These are phyloP conservation scores for Hipparchia semele DNA, from an alignment of 2,888 invertebrate species.

Conservation along the genomic window DNA sequence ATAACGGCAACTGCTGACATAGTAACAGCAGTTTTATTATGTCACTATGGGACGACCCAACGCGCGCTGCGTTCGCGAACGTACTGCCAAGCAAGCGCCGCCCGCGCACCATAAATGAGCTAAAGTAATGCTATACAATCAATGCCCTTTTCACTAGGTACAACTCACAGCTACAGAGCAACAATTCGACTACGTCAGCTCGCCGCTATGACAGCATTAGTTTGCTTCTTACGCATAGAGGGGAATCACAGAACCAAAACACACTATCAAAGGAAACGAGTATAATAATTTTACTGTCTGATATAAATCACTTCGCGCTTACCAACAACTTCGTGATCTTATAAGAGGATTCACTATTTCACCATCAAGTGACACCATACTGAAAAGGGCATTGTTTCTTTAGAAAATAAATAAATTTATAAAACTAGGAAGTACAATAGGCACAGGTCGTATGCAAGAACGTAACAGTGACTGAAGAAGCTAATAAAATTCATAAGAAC, in stretches of 20 bases:
- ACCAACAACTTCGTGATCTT: constrained; percentile 23
- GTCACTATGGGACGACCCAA: constrained; percentile 55
- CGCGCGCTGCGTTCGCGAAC: constrained; percentile 67
- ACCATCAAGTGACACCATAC: constrained; percentile 33
- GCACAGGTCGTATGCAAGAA: constrained; percentile 40
- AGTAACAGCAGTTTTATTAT: constrained; percentile 42
- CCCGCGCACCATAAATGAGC: constrained; percentile 57
- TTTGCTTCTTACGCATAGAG: constrained; percentile 3
- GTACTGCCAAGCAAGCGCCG: constrained; percentile 62
- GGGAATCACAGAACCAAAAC: constrained; percentile 1
- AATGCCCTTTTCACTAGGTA: constrained; percentile 29
- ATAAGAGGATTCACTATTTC: constrained; percentile 28
- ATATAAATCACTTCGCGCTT: constrained; percentile 14
- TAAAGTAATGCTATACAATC: constrained; percentile 53
- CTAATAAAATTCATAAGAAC: constrained; percentile 36
- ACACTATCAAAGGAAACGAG: neutral
- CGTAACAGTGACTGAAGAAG: constrained; percentile 46
- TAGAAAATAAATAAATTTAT: neutral
- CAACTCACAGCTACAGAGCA: constrained; percentile 19
- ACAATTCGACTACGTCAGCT: constrained; percentile 29
- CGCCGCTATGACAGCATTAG: constrained; percentile 7
- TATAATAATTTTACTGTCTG: neutral
- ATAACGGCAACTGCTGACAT: constrained; percentile 29
- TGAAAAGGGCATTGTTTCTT: constrained; percentile 6
- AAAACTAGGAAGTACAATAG: neutral